Conservation (phyloP, 1,140 invertebrate genomes). For the Aleiodes sp. region DNA sequence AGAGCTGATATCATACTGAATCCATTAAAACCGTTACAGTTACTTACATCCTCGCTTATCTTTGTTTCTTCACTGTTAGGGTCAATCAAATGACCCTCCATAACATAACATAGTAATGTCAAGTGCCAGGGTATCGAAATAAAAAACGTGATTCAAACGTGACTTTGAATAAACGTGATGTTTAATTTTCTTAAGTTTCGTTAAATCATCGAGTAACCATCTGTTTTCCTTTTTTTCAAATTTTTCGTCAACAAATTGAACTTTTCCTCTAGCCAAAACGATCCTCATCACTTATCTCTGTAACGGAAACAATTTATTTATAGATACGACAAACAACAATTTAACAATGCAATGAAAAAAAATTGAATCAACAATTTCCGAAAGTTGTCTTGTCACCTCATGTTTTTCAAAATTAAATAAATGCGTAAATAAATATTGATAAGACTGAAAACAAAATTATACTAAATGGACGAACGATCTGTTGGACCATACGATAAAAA, state of each 20-base stretch:
- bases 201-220: neutral
- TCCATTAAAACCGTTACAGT: constrained; percentile 30
- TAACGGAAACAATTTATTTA: too few relatives aligned
- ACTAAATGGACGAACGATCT: too few relatives aligned
- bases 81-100: constrained; percentile 60
- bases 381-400: too few relatives aligned
- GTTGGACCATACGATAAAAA: too few relatives aligned
- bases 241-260: neutral
- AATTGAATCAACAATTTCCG: too few relatives aligned
- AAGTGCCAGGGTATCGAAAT: constrained; percentile 45
- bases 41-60: constrained; percentile 64
- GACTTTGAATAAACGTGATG: constrained; percentile 43
- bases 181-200: neutral
- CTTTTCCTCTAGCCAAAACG: neutral
- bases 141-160: constrained; percentile 64
- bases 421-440: too few relatives aligned
- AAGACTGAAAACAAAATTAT: too few relatives aligned
- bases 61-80: constrained; percentile 53
- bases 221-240: neutral
- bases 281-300: neutral
- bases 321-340: too few relatives aligned
- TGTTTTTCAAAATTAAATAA: too few relatives aligned
- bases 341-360: too few relatives aligned
- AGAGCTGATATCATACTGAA: constrained; percentile 38
- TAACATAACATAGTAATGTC: constrained; percentile 54